Evolutionary conservation across 2,113 vertebrate species (phyloP).

Genomic region (Pteropus alecto): DNA sequence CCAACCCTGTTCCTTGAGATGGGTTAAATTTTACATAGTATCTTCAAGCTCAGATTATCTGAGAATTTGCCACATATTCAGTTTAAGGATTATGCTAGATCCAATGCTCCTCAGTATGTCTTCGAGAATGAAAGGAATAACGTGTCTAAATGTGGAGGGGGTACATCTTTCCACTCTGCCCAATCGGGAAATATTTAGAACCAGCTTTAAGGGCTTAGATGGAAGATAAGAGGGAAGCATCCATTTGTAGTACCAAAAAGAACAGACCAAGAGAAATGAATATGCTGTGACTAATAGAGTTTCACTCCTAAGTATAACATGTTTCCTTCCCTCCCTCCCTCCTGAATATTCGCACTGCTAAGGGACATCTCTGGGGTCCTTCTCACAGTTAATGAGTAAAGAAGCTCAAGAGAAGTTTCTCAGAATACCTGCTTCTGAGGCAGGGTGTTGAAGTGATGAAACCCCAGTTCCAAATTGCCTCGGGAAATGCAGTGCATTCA

Average conservation of each 20-base stretch:
- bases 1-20: neutral
- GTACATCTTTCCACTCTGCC: neutral
- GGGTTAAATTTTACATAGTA: neutral
- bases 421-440: conserved; percentile 31
- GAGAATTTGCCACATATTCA: neutral
- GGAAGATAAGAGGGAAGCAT: neutral
- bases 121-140: neutral
- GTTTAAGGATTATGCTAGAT: neutral
- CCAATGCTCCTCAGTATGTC: neutral
- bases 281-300: neutral
- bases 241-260: neutral
- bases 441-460: neutral
- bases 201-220: neutral
- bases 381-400: conserved; percentile 49
- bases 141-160: neutral
- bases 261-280: neutral
- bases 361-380: conserved; percentile 38
- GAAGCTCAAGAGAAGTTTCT: conserved; percentile 32
- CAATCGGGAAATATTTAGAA: neutral
- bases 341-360: conserved; percentile 1
- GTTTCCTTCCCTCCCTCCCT: neutral
- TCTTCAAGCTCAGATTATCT: neutral
- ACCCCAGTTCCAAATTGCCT: conserved; percentile 20
- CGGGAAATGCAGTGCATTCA: conserved; percentile 18
- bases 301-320: neutral